Evolutionary conservation across 2,113 vertebrate genomes (phyloP), one percentile per base, ranked within the genome.

Genomic region (Progne subis): DNA sequence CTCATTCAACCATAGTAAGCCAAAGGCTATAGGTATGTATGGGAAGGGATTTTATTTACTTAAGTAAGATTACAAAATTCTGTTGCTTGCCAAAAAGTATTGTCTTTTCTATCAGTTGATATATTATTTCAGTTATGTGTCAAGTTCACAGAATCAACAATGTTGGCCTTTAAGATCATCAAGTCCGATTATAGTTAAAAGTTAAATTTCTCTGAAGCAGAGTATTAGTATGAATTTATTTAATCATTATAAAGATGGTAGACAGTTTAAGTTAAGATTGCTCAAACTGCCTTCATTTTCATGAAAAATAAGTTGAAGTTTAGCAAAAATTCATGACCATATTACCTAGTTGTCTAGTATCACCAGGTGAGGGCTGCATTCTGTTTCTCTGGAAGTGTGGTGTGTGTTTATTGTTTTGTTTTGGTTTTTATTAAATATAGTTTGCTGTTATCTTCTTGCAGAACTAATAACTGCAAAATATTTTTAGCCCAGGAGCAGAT

Each of bases 11-110:
- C 99, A 99, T 91, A 99, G 97, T 98, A 99, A 99, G 98, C 98
- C 99, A 98, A 99, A 99, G 98, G 98, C 92, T 96, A 99, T 99
- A 98, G 99, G 99, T 99, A 99, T 2, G 95, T 91, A 19, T 65
- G 71, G 28, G 43, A 57, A 82, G 19, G 32, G 21, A 9, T 82
- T 91, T 89, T 78, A 44, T 90, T 53, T 65, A 13, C 28, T 43
- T 53, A 1, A 4, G 7, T 76, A 39, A 71, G 14, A 52, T 20
- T 39, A 44, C 5, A 72, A 7, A 19, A 37, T 28, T 41, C 8
- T 81, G 4, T 71, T 63, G 11, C 34, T 67, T 57, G 25, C 15
- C 41, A 24, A n/a, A 12, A 64, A 37, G 19, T 10, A 15, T 34
- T 74, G 56, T 41, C 12, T 86, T 72, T 72, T 80, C 50, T 41